Evolutionary conservation across 2,888 invertebrate genomes (phyloP), one percentile per base, ranked within the genome.

Genomic region (Helleia helle): DNA sequence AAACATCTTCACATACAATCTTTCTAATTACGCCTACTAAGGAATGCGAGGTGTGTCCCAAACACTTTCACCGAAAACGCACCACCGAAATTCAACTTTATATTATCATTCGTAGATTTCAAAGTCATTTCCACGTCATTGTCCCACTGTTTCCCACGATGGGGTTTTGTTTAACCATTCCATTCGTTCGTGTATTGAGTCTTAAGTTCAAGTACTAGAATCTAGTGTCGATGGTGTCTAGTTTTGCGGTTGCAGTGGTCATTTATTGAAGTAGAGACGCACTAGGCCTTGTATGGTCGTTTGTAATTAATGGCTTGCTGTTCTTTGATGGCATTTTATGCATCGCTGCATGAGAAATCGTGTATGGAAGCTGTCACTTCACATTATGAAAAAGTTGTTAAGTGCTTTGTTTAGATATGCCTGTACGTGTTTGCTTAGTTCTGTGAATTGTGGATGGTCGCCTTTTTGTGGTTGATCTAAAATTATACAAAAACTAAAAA

Each of bases 221-320:
- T n/a, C n/a, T n/a, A n/a, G n/a, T n/a, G n/a, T n/a, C n/a, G n/a
- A n/a, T n/a, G n/a, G n/a, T n/a, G n/a, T n/a, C n/a, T n/a, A n/a
- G n/a, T n/a, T n/a, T n/a, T n/a, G 29, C 22, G 47, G 54, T 61
- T 61, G 58, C 55, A 54, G 47, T 61, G 58, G 62, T 53, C 56
- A 63, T 70, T 71, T 65, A 68, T 70, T 64, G 68, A 68, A 69
- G 65, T 63, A 61, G 65, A 63, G 66, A 58, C 62, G 59, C 52
- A 59, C 64, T 63, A 66, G 65, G 54, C 79, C 76, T 65, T 76
- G 67, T 79, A 81, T 65, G 80, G 81, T 49, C 50, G 60, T 63
- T 52, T 54, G 71, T 81, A 81, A 81, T 81, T 77, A 80, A 80
- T 75, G 75, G 77, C 55, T 66, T 60, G 68, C 60, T 63, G 65